Percentiles rank a stretch among this genome's conserved stretches.
Conservation (phyloP, 1,140 invertebrate species). For the Cyclina sinensis region DNA sequence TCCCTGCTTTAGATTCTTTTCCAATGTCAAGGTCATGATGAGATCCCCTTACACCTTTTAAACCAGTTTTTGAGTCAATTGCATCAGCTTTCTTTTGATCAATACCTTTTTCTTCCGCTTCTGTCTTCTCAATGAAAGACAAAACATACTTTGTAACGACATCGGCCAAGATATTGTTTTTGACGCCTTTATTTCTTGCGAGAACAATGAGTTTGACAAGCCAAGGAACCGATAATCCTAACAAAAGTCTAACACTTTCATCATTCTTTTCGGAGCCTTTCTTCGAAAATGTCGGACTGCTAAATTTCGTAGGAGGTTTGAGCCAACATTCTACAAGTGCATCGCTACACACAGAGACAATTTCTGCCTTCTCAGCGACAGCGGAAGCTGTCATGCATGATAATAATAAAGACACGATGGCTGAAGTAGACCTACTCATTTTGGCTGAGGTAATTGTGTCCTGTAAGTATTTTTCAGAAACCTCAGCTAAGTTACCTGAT, state of each 20-base stretch:
- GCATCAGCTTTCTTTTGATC: conserved; percentile 43
- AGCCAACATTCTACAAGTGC: conserved; percentile 84
- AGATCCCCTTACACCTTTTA: conserved; percentile 10
- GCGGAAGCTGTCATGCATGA: conserved; percentile 77
- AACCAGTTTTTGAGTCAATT: conserved; percentile 14
- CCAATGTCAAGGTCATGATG: conserved; percentile 41
- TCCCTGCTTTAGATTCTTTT: conserved; percentile 53
- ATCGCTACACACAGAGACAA: conserved; percentile 78
- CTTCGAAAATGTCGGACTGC: conserved; percentile 72
- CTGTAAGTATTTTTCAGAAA: conserved; percentile 82
- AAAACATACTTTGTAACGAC: conserved; percentile 78
- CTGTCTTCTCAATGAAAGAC: conserved; percentile 71
- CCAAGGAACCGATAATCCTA: conserved; percentile 79
- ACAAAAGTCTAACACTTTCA: conserved; percentile 71
- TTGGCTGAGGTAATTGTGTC: conserved; percentile 83
- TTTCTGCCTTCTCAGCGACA: conserved; percentile 79
- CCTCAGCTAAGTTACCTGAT: conserved; percentile 81
- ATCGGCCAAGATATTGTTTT: conserved; percentile 71
- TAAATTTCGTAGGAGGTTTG: conserved; percentile 79
- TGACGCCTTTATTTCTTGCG: conserved; percentile 77
- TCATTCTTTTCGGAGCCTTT: conserved; percentile 66
- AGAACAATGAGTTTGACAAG: conserved; percentile 76
- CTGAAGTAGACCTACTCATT: conserved; percentile 77
- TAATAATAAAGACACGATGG: conserved; percentile 76
- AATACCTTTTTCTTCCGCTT: conserved; percentile 51